Conservation (phyloP, 2,797 vertebrate genomes). For the Brachyrhaphis roseni region DNA sequence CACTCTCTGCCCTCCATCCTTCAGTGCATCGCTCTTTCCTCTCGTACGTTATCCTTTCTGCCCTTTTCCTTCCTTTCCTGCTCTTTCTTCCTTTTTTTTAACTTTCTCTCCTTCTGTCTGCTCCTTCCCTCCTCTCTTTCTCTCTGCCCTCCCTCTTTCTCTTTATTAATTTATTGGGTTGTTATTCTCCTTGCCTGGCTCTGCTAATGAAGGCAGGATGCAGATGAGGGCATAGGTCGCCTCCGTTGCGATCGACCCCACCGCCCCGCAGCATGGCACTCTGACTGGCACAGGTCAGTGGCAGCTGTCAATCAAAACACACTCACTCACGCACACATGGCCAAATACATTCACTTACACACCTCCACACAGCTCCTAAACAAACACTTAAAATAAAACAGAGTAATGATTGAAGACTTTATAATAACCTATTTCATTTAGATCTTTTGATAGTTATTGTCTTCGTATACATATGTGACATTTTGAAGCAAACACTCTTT, state of each 20-base stretch:
- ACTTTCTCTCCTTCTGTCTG: slow-evolving; percentile 56
- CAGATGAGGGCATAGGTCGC: slow-evolving; percentile 85
- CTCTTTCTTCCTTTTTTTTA: slow-evolving; percentile 53
- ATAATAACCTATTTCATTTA: slow-evolving; percentile 31
- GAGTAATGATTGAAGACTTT: slow-evolving; percentile 26
- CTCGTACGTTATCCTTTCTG: slow-evolving; percentile 48
- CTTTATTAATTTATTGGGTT: slow-evolving; percentile 86
- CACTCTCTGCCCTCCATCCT: slow-evolving; percentile 47
- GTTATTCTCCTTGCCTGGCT: slow-evolving; percentile 82
- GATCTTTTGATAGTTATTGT: background rate
- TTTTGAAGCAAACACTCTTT: background rate
- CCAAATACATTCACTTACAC: slow-evolving; percentile 14
- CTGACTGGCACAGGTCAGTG: slow-evolving; percentile 83
- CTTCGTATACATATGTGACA: background rate
- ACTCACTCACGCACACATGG: slow-evolving; percentile 16
- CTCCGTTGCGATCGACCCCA: slow-evolving; percentile 83
- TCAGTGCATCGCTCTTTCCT: slow-evolving; percentile 53
- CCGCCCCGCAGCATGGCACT: slow-evolving; percentile 79
- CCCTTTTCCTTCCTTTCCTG: slow-evolving; percentile 50
- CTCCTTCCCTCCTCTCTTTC: slow-evolving; percentile 39
- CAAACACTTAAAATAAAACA: slow-evolving; percentile 38
- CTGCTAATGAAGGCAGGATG: slow-evolving; percentile 86
- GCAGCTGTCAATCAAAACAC: slow-evolving; percentile 85
- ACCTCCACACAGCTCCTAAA: slow-evolving; percentile 19
- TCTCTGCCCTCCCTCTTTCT: slow-evolving; percentile 61